A percentile compares a stretch with the other conserved stretches of the same genome.
These are phyloP conservation scores for Bradypodion ventrale DNA, from an alignment of 2,797 vertebrate species.

Conservation along the genomic window DNA sequence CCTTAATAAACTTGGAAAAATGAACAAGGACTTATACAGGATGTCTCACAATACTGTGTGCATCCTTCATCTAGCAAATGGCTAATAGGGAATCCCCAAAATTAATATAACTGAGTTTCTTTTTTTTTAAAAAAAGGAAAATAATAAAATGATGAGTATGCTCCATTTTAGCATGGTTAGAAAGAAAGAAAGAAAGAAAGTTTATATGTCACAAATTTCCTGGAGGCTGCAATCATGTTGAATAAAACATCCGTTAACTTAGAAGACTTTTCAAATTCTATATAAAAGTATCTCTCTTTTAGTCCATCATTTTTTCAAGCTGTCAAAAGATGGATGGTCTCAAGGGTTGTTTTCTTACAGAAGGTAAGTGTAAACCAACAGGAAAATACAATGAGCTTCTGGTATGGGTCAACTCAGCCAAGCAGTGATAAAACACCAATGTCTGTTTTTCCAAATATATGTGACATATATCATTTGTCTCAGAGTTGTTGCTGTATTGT, in stretches of 20 bases:
- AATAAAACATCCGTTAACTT: slow-evolving; percentile 56
- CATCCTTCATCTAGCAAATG: slow-evolving; percentile 21
- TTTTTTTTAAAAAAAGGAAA: slow-evolving; percentile 17
- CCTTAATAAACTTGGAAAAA: slow-evolving; percentile 34
- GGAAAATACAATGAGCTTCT: slow-evolving; percentile 77
- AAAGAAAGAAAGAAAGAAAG: background rate
- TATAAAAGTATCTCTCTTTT: slow-evolving; percentile 30
- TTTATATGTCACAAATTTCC: slow-evolving; percentile 10
- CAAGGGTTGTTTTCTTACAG: slow-evolving; percentile 77
- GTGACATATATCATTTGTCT: slow-evolving; percentile 81
- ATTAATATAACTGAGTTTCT: background rate
- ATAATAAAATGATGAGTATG: slow-evolving; percentile 31
- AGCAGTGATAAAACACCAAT: slow-evolving; percentile 64
- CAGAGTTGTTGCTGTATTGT: slow-evolving; percentile 69
- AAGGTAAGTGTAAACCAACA: slow-evolving; percentile 78
- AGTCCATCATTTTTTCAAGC: slow-evolving; percentile 59
- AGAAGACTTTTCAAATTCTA: background rate
- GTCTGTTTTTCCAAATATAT: slow-evolving; percentile 71
- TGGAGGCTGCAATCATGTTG: slow-evolving; percentile 22
- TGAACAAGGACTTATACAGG: slow-evolving; percentile 28
- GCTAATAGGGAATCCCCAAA: slow-evolving; percentile 38
- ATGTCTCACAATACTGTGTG: slow-evolving; percentile 26
- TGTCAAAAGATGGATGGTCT: slow-evolving; percentile 73
- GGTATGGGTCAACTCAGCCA: slow-evolving; percentile 74
- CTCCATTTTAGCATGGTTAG: no score